Percentiles rank a stretch among this genome's conserved stretches.
phyloP scores from a whole-genome alignment of 2,888 invertebrate genomes.

The Leuctra nigra region DNA sequence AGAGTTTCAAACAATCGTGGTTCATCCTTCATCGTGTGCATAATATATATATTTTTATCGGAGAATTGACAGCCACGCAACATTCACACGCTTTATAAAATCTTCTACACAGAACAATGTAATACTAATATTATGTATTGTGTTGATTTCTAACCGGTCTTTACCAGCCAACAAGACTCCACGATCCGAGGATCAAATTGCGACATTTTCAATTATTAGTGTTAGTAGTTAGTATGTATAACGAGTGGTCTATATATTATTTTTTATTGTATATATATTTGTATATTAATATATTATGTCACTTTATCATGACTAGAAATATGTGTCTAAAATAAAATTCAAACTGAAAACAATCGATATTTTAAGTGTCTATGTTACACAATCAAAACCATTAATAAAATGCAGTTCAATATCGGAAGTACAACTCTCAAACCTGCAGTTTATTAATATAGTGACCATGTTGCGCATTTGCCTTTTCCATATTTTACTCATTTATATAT shows the following conservation, averaged over 20 bases:
- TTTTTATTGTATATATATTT: too few relatives aligned
- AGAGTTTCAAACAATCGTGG: too few relatives aligned
- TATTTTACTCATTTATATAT: neutral
- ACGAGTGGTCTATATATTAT: conserved; percentile 18
- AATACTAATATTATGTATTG: neutral
- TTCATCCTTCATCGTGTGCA: too few relatives aligned
- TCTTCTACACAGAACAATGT: conserved; percentile 5
- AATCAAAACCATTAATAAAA: neutral
- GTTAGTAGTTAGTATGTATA: conserved; percentile 14
- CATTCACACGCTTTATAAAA: conserved; percentile 15
- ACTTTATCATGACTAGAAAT: conserved; percentile 12
- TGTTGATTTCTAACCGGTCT: neutral
- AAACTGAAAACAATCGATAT: conserved; percentile 8
- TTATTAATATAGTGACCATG: neutral
- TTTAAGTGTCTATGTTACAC: neutral
- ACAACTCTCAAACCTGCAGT: neutral
- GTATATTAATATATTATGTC: conserved; percentile 10
- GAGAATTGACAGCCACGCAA: conserved; percentile 8
- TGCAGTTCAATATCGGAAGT: neutral
- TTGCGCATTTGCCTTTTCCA: conserved; percentile 16
- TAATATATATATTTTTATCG: neutral
- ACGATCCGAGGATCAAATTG: too few relatives aligned
- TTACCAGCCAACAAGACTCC: conserved; percentile 6
- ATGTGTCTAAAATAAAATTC: conserved; percentile 17
- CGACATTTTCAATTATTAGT: too few relatives aligned